Conservation (phyloP, 2,797 vertebrate species). For the Cuculus canorus region DNA sequence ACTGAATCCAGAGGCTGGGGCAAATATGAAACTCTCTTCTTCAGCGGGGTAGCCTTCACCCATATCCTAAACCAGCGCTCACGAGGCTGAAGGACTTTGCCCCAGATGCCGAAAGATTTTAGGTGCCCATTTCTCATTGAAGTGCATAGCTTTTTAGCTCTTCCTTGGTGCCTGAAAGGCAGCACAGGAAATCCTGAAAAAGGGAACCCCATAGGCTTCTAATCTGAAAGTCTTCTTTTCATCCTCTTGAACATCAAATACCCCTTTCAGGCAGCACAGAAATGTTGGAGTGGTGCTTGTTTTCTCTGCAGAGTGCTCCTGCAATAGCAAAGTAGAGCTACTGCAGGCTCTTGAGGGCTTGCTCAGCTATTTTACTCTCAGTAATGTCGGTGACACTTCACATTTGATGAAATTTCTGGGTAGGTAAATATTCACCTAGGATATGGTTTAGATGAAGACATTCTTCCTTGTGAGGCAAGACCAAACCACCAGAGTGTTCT, state of each 20-base stretch:
- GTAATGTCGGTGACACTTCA: background rate
- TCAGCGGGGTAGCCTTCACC: background rate
- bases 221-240: background rate
- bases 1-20: background rate
- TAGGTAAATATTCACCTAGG: background rate
- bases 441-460: background rate
- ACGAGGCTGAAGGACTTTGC: background rate
- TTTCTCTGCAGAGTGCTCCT: background rate
- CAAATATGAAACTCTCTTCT: too few relatives aligned
- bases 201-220: background rate
- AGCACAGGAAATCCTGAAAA: background rate
- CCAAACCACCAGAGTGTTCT: background rate
- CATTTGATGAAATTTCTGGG: background rate
- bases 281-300: background rate
- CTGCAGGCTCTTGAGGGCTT: background rate
- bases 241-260: background rate
- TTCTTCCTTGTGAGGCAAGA: background rate
- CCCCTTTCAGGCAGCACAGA: background rate
- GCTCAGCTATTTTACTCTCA: background rate
- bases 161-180: background rate
- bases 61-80: fast-evolving
- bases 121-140: background rate
- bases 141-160: background rate
- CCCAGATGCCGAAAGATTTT: background rate
- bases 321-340: background rate